Percentiles rank a stretch among this genome's conserved stretches.
These are phyloP conservation scores for Centropus bengalensis DNA, from an alignment of 2,113 vertebrate species.

Conservation along the genomic window DNA sequence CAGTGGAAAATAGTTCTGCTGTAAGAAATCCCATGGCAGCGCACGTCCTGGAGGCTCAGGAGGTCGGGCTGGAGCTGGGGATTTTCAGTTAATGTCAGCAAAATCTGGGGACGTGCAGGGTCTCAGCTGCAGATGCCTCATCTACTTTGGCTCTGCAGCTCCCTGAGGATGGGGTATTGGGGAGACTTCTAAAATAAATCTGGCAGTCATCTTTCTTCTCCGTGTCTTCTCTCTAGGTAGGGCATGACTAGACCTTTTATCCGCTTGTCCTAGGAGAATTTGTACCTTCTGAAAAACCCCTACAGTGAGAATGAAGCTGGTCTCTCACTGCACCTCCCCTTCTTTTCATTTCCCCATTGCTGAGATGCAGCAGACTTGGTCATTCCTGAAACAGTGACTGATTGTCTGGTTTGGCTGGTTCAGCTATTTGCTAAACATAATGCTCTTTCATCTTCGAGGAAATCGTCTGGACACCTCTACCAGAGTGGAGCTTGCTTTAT, in stretches of 20 bases:
- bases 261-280: neutral
- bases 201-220: neutral
- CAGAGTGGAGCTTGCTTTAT: conserved; percentile 42
- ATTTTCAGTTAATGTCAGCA: neutral
- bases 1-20: neutral
- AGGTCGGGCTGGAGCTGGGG: neutral
- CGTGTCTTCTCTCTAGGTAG: neutral
- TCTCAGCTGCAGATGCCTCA: neutral
- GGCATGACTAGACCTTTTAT: conserved; percentile 23
- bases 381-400: conserved; percentile 34
- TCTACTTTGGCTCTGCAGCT: neutral
- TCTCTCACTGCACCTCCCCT: neutral
- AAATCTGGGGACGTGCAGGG: neutral
- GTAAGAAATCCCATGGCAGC: neutral
- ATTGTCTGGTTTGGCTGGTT: conserved; percentile 67
- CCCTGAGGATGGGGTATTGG: neutral
- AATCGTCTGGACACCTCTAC: conserved; percentile 65
- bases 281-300: conserved; percentile 9
- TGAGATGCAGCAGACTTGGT: neutral
- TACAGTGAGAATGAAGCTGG: neutral
- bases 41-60: fast-evolving
- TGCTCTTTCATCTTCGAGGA: conserved; percentile 68
- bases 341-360: neutral
- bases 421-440: conserved; percentile 63
- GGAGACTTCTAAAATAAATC: neutral